These are phyloP conservation scores for Serranus cabrilla DNA, from an alignment of 2,797 vertebrate genomes.

Conservation along the genomic window DNA sequence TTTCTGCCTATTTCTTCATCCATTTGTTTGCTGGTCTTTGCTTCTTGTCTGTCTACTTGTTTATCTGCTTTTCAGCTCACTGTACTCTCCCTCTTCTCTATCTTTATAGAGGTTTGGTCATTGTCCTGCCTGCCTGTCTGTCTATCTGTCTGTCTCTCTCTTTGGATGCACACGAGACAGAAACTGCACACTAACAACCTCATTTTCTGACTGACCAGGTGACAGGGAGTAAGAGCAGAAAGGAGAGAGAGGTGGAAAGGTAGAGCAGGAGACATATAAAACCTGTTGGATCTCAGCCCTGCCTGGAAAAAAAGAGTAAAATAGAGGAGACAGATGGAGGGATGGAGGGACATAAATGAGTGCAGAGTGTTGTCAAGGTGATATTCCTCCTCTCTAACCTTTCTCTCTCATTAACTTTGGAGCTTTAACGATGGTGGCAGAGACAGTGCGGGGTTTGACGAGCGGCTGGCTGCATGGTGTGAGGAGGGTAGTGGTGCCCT, in stretches of 20 bases:
- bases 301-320: constrained; percentile 54
- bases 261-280: constrained; percentile 75
- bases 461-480: constrained; percentile 57
- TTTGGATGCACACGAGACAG: constrained; percentile 52
- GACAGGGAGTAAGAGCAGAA: constrained; percentile 38
- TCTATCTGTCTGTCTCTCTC: constrained; percentile 17
- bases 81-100: constrained; percentile 7
- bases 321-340: constrained; percentile 71
- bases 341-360: constrained; percentile 71
- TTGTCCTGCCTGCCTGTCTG: background rate
- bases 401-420: constrained; percentile 83
- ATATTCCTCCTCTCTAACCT: constrained; percentile 79
- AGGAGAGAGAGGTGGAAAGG: constrained; percentile 57
- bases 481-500: constrained; percentile 48
- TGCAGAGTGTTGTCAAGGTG: constrained; percentile 79
- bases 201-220: constrained; percentile 79
- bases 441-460: constrained; percentile 63
- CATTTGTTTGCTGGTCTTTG: constrained; percentile 11
- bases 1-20: constrained; percentile 16
- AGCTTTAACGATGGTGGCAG: constrained; percentile 75
- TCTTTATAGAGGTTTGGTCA: background rate
- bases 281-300: constrained; percentile 75
- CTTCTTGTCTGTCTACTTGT: background rate
- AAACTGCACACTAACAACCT: constrained; percentile 72
- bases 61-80: constrained; percentile 3